phyloP scores from a whole-genome alignment of 1,140 invertebrate species.

The Danaus plexippus region DNA sequence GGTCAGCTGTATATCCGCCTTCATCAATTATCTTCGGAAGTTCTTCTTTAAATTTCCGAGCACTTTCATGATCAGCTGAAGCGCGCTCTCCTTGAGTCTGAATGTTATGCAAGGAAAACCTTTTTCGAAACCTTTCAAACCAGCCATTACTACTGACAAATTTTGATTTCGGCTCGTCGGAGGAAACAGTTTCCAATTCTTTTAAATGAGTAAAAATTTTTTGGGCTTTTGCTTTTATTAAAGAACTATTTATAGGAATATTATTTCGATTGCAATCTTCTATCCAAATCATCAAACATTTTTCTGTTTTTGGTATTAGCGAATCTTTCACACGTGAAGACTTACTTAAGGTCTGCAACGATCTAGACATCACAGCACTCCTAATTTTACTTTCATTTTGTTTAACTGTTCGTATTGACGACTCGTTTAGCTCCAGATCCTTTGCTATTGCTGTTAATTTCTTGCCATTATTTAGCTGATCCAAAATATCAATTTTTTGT shows the following conservation, averaged over 20 bases:
- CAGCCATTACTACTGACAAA: conserved; percentile 13
- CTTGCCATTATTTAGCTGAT: conserved; percentile 13
- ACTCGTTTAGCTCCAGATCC: conserved; percentile 12
- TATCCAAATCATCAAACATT: conserved; percentile 15
- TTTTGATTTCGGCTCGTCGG: conserved; percentile 9
- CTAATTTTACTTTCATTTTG: conserved; percentile 9
- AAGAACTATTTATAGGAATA: conserved; percentile 11
- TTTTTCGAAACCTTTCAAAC: conserved; percentile 6
- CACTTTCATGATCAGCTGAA: conserved; percentile 9
- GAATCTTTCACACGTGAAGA: conserved; percentile 13
- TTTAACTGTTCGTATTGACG: conserved; percentile 12
- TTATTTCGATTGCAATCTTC: conserved; percentile 7
- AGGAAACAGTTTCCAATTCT: conserved; percentile 9
- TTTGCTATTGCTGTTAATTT: conserved; percentile 12
- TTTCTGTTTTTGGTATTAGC: conserved; percentile 11
- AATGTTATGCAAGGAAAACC: conserved; percentile 9
- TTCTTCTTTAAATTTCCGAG: conserved; percentile 13
- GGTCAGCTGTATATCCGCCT: conserved; percentile 10
- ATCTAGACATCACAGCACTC: conserved; percentile 13
- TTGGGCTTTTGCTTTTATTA: conserved; percentile 8
- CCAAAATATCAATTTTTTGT: too few relatives aligned
- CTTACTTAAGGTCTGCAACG: conserved; percentile 10
- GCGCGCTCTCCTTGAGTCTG: conserved; percentile 7
- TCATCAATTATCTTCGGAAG: conserved; percentile 8
- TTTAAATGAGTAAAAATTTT: conserved; percentile 8